Base-by-base conservation (phyloP, 2,797 vertebrate species). In the Microtus obscurus region DNA sequence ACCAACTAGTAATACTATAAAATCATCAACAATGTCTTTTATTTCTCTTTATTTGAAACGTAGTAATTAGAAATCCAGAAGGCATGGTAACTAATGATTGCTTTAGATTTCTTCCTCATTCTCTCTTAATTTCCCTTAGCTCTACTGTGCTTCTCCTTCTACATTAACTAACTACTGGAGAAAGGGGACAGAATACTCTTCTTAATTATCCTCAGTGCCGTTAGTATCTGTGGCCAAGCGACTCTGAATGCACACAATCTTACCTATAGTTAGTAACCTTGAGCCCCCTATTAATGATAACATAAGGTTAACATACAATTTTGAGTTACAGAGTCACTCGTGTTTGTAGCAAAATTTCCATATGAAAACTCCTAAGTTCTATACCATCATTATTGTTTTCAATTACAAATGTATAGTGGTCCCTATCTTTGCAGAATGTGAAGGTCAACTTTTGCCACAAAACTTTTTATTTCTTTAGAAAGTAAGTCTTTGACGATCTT, bases 1-100 rank as follows among this genome's bases (percentile, higher is more conserved):
- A 96, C 69, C 56, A 83, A 97, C 97, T 97, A 97, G 97, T 97
- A 95, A 87, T 82, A 93, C 77, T 96, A 63, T 93, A 95, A 94
- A 93, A 81, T 67, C 96, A 96, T 97, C 90, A 82, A 73, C 34
- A 40, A 0, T 95, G n/a, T 85, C n/a, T 97, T 96, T 95, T 97
- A 65, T 92, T 93, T 59, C 56, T 93, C 63, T 90, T 95, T 78
- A 61, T 82, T 94, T 94, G 78, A 83, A 94, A 45, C 89, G 71
- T 76, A 90, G 21, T 71, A 95, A 67, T 91, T 81, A 89, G 51
- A 91, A 83, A 87, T 93, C 77, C 40, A 87, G 16, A 85, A 89
- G 87, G 53, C 74, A 63, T 91, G 77, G 63, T 77, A 45, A 63
- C 74, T 87, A 95, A 53, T 74, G 37, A 79, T 82, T 95, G 17